These are phyloP conservation scores for Lissocephala sabroskyi DNA, from an alignment of 2,888 invertebrate genomes.

Conservation along the genomic window DNA sequence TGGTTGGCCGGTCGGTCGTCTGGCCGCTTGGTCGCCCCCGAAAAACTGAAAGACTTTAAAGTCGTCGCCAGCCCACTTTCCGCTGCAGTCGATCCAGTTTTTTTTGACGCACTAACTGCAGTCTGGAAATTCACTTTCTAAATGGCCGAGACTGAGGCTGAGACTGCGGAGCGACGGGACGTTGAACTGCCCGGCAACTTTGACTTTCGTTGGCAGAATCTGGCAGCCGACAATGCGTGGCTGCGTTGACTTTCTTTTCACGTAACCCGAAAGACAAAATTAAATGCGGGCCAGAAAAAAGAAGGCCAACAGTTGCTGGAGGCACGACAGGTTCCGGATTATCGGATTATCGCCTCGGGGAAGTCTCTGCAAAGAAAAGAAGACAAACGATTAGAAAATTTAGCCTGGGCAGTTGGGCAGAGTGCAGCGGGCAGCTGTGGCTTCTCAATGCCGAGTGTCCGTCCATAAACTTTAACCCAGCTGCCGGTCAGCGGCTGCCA, in stretches of 20 bases:
- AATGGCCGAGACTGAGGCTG: constrained; percentile 42
- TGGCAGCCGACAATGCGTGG: constrained; percentile 52
- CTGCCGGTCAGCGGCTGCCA: constrained; percentile 1
- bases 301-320: constrained; percentile 12
- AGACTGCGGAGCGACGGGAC: constrained; percentile 24
- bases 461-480: background rate
- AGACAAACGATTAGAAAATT: no score
- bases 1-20: constrained; percentile 3
- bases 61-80: constrained; percentile 54
- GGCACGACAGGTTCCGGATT: constrained; percentile 19
- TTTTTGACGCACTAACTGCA: constrained; percentile 33
- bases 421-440: no score
- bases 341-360: no score
- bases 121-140: constrained; percentile 63
- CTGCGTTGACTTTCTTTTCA: constrained; percentile 64
- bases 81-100: constrained; percentile 37
- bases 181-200: constrained; percentile 60
- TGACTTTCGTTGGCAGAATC: constrained; percentile 61
- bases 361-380: background rate
- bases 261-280: constrained; percentile 53
- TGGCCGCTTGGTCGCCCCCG: no score
- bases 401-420: no score
- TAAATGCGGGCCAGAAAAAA: constrained; percentile 48
- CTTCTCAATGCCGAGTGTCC: no score
- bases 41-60: no score